These are phyloP conservation scores for Dorcus hopei DNA, from an alignment of 2,888 invertebrate genomes.

Conservation along the genomic window DNA sequence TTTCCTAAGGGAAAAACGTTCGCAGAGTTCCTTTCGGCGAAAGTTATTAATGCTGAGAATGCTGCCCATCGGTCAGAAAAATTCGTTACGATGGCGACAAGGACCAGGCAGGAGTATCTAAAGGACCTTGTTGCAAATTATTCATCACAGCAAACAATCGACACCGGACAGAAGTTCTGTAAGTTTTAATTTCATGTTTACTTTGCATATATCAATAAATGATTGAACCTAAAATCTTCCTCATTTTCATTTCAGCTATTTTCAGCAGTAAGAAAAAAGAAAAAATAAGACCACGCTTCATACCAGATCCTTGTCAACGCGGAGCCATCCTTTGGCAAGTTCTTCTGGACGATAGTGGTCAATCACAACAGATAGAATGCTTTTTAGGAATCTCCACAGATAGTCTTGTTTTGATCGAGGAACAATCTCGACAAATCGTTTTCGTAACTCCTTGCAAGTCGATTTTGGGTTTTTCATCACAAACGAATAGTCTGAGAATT, in stretches of 20 bases:
- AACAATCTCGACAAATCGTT: conserved; percentile 75
- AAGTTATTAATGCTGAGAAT: conserved; percentile 96
- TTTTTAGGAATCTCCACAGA: conserved; percentile 85
- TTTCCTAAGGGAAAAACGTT: conserved; percentile 90
- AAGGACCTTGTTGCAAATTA: conserved; percentile 88
- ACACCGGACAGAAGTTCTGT: conserved; percentile 85
- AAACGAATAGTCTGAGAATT: conserved; percentile 65
- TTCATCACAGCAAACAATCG: conserved; percentile 75
- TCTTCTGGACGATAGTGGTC: conserved; percentile 67
- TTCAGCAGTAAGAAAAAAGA: conserved; percentile 77
- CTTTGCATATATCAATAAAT: too few relatives aligned
- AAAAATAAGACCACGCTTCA: conserved; percentile 67
- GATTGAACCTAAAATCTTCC: too few relatives aligned
- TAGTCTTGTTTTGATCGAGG: conserved; percentile 83
- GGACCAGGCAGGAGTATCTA: conserved; percentile 92
- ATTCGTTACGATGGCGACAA: conserved; percentile 94
- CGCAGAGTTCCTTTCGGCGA: conserved; percentile 90
- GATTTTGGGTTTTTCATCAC: conserved; percentile 64
- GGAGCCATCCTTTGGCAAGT: conserved; percentile 86
- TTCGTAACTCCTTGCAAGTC: conserved; percentile 82
- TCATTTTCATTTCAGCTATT: conserved; percentile 47
- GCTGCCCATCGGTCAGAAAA: conserved; percentile 95
- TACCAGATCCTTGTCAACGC: conserved; percentile 68
- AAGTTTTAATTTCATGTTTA: conserved; percentile 42
- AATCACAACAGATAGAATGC: conserved; percentile 66